Evolutionary conservation across 2,888 invertebrate genomes (phyloP), one percentile per base, ranked within the genome.

Genomic region (Neocrepidodera transversa): DNA sequence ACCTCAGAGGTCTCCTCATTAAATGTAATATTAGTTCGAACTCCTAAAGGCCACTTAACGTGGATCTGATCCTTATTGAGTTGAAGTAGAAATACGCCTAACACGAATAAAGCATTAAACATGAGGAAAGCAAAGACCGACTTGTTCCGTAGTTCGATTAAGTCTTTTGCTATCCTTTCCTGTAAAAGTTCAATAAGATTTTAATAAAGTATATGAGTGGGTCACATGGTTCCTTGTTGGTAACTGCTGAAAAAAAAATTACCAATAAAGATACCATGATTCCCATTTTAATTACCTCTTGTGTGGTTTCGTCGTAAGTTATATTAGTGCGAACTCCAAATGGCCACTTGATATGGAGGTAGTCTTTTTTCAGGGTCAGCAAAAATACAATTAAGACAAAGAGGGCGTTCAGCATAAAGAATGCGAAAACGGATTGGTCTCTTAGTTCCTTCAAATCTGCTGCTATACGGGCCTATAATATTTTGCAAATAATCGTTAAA

Each of bases 21-120:
- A 87, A 89, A 92, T 75, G 95, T 95, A 82, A 95, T 92, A 85
- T 95, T 95, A 82, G 93, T 93, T 86, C 91, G 92, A 82, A 93
- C 91, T 81, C 94, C 94, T 79, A 95, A 87, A 79, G 96, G 97
- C 97, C 97, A 97, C 84, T 94, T 88, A 83, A 97, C 90, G 85
- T 97, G 95, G 81, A 97, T 89, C 84, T 93, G 93, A 86, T 96
- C 95, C 89, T 97, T 97, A 86, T 97, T 96, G 83, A 97, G 88
- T 89, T 98, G 97, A 81, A 99, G 91, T 82, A 98, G 91, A 85
- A 98, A 95, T 79, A 98, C 96, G 83, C 97, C 93, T 85, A 98
- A 90, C 81, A 97, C 95, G 89, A 97, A 98, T 80, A 98, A 89
- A 82, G 97, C 94, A 89, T 98, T 99, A 87, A 97, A 92, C 97